A percentile compares a stretch with the other conserved stretches of the same genome.
phyloP scores from a whole-genome alignment of 2,888 invertebrate genomes.

The Baccha elongata region DNA sequence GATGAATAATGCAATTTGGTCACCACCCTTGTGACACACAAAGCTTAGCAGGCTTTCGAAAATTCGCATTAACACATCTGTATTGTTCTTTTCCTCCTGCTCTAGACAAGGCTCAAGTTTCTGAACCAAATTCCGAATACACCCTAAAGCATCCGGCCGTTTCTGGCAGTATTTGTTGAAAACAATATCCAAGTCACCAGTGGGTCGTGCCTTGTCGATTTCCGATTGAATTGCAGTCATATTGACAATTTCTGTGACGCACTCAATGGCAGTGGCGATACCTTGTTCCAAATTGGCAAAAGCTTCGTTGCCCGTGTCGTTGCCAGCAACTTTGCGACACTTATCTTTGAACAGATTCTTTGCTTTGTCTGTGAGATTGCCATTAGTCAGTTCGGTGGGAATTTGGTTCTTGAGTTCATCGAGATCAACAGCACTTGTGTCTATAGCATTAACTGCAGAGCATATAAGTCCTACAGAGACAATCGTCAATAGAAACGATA shows the following conservation, averaged over 20 bases:
- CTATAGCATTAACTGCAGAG: constrained; percentile 47
- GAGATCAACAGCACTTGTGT: constrained; percentile 75
- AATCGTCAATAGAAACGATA: constrained; percentile 13
- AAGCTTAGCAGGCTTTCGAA: constrained; percentile 88
- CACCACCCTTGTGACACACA: constrained; percentile 91
- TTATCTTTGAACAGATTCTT: constrained; percentile 85
- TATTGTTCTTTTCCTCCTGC: constrained; percentile 85
- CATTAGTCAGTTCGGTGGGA: constrained; percentile 77
- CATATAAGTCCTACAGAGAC: constrained; percentile 29
- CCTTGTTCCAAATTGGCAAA: constrained; percentile 83
- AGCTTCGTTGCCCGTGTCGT: constrained; percentile 83
- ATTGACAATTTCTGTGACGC: constrained; percentile 85
- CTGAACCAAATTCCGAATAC: constrained; percentile 85
- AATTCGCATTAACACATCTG: constrained; percentile 86
- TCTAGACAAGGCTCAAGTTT: constrained; percentile 86
- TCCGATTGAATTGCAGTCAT: constrained; percentile 85
- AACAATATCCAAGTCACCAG: constrained; percentile 87
- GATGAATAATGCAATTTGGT: constrained; percentile 91
- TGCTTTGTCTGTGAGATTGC: constrained; percentile 82
- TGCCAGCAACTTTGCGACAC: constrained; percentile 86
- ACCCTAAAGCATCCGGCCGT: constrained; percentile 81
- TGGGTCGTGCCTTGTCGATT: constrained; percentile 87
- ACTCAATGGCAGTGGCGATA: constrained; percentile 82
- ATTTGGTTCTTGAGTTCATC: constrained; percentile 77
- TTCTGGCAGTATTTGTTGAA: constrained; percentile 90